phyloP scores from a whole-genome alignment of 2,797 vertebrate species.

The Holocentrus rufus region DNA sequence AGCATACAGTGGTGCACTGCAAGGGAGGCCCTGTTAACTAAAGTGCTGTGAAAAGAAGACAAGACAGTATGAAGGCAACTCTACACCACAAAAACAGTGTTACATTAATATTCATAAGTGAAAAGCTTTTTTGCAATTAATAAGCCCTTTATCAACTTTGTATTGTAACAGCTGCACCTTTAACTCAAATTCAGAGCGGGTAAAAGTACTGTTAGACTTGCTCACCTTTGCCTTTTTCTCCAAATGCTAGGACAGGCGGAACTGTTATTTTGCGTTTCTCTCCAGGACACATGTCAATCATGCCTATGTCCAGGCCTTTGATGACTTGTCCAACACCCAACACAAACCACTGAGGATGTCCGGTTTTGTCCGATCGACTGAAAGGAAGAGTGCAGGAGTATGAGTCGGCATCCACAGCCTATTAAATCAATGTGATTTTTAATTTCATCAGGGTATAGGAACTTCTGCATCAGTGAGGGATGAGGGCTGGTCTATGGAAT shows the following conservation, averaged over 20 bases:
- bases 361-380: constrained; percentile 90
- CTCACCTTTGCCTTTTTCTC: constrained; percentile 89
- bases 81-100: not conserved
- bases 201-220: not conserved
- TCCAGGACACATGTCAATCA: constrained; percentile 93
- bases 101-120: not conserved
- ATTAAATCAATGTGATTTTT: not conserved
- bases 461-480: too few relatives aligned
- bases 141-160: too few relatives aligned
- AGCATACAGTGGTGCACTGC: constrained; percentile 35
- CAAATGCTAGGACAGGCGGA: constrained; percentile 90
- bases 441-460: not conserved
- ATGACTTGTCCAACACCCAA: constrained; percentile 95
- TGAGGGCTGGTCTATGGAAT: too few relatives aligned
- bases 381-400: constrained; percentile 5
- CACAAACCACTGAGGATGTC: constrained; percentile 96
- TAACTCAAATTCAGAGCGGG: not conserved
- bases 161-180: too few relatives aligned
- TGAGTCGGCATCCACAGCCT: not conserved
- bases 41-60: constrained; percentile 63
- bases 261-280: constrained; percentile 93
- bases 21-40: constrained; percentile 47
- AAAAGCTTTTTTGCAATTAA: too few relatives aligned
- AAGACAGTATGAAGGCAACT: constrained; percentile 52
- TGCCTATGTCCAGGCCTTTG: constrained; percentile 93